phyloP scores from a whole-genome alignment of 2,888 invertebrate genomes.

The Ectobius pallidus region DNA sequence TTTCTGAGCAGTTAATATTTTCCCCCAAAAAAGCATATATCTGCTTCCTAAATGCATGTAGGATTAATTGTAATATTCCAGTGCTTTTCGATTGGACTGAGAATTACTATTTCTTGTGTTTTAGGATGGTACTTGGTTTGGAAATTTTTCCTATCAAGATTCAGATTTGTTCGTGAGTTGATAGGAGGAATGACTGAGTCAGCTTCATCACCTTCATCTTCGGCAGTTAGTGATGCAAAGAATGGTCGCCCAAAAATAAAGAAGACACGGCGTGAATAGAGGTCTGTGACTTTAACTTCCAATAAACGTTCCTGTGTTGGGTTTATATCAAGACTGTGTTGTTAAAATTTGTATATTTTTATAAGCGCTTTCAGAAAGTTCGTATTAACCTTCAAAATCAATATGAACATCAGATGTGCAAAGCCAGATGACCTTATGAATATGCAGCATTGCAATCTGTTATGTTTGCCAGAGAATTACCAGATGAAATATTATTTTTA shows the following conservation, averaged over 20 bases:
- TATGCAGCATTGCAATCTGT: slow-evolving; percentile 99
- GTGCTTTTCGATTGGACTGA: too few species aligned
- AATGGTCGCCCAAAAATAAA: slow-evolving; percentile 59
- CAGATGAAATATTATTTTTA: slow-evolving; percentile 99
- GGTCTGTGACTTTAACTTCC: not conserved
- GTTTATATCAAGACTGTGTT: not conserved
- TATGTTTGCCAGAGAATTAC: slow-evolving; percentile 98
- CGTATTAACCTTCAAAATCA: slow-evolving; percentile 48
- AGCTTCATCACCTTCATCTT: too few species aligned
- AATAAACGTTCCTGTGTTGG: slow-evolving; percentile 12
- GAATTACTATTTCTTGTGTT: slow-evolving; percentile 55
- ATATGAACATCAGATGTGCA: slow-evolving; percentile 88
- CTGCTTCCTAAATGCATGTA: too few species aligned
- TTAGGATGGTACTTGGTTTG: slow-evolving; percentile 91
- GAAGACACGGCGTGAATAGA: slow-evolving; percentile 57
- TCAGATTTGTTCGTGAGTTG: slow-evolving; percentile 85
- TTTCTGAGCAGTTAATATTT: too few species aligned
- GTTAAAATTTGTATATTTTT: not conserved
- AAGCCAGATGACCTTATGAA: slow-evolving; percentile 95
- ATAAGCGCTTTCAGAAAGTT: slow-evolving; percentile 6
- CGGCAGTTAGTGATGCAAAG: slow-evolving; percentile 65
- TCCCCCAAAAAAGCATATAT: too few species aligned
- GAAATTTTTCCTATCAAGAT: slow-evolving; percentile 87
- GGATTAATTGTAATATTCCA: too few species aligned
- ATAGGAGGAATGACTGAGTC: slow-evolving; percentile 74